Conservation (phyloP, 2,888 invertebrate genomes). For the Pammene aurita region DNA sequence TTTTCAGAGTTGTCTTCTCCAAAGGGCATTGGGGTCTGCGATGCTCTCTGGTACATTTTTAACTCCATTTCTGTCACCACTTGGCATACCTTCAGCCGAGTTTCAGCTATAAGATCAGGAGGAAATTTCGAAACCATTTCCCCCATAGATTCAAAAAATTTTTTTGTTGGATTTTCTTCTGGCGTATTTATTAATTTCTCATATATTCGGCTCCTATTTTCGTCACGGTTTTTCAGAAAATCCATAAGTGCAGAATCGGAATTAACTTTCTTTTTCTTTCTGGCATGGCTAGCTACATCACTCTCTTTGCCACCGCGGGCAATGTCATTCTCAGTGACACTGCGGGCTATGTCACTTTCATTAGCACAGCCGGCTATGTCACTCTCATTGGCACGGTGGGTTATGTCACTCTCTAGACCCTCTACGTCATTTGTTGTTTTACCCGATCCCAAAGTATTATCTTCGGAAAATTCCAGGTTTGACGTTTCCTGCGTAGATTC, state of each 20-base stretch:
- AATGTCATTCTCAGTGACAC: no score
- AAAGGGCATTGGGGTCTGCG: no score
- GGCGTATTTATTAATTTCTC: slow-evolving; percentile 1
- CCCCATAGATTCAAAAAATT: no score
- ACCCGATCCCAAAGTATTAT: no score
- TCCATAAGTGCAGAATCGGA: no score
- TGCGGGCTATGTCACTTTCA: no score
- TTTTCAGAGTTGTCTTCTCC: no score
- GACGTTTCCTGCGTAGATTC: not conserved
- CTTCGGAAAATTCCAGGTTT: no score
- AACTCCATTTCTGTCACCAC: slow-evolving; percentile 1
- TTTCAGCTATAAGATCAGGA: slow-evolving; percentile 2
- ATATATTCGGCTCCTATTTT: not conserved
- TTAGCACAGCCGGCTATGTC: no score
- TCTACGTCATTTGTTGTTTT: not conserved
- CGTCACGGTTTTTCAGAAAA: no score
- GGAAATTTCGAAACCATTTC: not conserved
- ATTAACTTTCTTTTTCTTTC: not conserved
- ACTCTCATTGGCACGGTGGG: no score
- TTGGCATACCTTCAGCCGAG: slow-evolving; percentile 8
- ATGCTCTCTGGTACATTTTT: not conserved
- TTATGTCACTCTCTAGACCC: no score
- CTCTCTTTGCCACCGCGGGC: not conserved
- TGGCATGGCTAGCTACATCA: slow-evolving; percentile 1
- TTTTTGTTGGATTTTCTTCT: not conserved